These are phyloP conservation scores for Rhinoptilus africanus DNA, from an alignment of 2,113 vertebrate species.

Conservation along the genomic window DNA sequence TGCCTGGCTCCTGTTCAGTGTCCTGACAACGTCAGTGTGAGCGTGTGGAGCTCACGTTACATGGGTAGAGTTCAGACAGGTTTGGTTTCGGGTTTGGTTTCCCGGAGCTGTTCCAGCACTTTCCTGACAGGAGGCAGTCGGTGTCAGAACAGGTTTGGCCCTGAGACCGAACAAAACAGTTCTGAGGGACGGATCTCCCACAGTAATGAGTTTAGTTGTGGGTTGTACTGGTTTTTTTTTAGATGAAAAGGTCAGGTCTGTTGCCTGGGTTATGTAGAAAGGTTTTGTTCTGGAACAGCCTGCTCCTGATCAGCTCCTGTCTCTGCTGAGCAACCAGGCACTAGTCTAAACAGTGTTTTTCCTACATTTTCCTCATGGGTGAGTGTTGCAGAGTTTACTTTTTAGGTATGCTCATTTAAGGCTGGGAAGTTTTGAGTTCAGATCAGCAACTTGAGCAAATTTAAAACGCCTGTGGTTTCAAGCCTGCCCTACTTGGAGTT, in stretches of 20 bases:
- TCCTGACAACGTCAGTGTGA: background rate
- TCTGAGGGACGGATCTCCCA: background rate
- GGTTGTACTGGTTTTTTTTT: background rate
- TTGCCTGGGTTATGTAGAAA: constrained; percentile 3
- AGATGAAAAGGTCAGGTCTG: constrained; percentile 17
- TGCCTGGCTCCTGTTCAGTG: background rate
- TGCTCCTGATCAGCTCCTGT: background rate
- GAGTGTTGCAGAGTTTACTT: background rate
- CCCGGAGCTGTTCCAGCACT: constrained; percentile 6
- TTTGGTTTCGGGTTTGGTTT: constrained; percentile 25
- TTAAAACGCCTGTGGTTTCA: background rate
- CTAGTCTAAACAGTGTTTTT: background rate
- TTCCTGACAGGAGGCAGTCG: background rate
- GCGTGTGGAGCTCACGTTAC: background rate
- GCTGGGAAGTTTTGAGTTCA: background rate
- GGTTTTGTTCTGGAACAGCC: constrained; percentile 38
- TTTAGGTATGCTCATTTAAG: background rate
- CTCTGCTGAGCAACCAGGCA: background rate
- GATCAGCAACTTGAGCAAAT: background rate
- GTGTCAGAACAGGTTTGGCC: background rate
- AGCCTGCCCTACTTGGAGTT: background rate
- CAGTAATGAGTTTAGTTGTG: background rate
- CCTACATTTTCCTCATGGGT: background rate
- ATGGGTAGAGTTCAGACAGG: background rate
- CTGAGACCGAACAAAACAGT: background rate